Evolutionary conservation across 2,113 vertebrate species (phyloP).

Genomic region (Ardeotis arabs): DNA sequence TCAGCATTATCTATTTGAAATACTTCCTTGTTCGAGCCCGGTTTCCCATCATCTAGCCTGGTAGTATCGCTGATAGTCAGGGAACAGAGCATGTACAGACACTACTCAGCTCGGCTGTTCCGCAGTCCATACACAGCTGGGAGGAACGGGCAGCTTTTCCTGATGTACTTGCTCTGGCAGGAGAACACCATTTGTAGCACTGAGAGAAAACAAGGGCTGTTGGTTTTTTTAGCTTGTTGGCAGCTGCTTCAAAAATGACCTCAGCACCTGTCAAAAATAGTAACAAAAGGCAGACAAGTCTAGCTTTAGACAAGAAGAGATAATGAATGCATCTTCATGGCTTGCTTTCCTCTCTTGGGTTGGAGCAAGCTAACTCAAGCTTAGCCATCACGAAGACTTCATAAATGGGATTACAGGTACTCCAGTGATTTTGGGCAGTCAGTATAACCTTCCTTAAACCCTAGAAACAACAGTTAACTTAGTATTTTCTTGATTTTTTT

Average conservation of each 20-base stretch:
- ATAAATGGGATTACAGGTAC: not conserved
- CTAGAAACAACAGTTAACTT: not conserved
- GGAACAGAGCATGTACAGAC: fast-evolving
- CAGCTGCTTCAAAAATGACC: not conserved
- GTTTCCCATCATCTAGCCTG: not conserved
- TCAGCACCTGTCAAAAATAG: not conserved
- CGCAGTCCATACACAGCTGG: fast-evolving
- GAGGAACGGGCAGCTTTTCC: fast-evolving
- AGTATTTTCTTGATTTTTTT: not conserved
- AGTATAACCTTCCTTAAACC: not conserved
- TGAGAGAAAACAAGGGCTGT: not conserved
- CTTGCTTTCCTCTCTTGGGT: not conserved
- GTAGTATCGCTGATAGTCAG: not conserved
- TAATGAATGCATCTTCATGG: not conserved
- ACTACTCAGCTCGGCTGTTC: not conserved
- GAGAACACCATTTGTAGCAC: not conserved
- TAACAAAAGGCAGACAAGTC: not conserved
- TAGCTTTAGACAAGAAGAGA: not conserved
- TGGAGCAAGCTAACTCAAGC: not conserved
- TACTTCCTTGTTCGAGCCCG: not conserved
- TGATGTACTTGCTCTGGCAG: fast-evolving
- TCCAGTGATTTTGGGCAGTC: not conserved
- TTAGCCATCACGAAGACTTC: not conserved
- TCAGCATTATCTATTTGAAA: not conserved
- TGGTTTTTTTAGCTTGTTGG: not conserved